phyloP scores from a whole-genome alignment of 2,797 vertebrate genomes.

The Buphagus erythrorhynchus region DNA sequence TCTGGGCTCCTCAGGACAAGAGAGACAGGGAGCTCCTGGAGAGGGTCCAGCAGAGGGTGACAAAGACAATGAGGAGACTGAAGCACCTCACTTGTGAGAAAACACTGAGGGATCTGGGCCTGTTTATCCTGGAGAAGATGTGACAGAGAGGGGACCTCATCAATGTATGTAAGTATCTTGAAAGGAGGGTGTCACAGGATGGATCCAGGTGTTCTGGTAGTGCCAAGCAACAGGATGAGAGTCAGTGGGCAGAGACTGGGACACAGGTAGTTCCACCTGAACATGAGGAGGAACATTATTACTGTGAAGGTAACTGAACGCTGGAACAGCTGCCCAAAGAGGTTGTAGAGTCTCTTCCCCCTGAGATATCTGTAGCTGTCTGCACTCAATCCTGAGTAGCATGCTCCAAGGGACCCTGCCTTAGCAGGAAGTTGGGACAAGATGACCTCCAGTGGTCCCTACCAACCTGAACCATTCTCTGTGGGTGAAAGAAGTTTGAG shows the following conservation, averaged over 20 bases:
- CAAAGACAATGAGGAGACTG: neutral
- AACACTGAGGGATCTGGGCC: neutral
- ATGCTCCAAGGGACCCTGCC: fast-evolving
- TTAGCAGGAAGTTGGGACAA: neutral
- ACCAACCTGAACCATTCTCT: neutral
- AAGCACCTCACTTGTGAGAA: neutral
- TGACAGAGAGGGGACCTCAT: neutral
- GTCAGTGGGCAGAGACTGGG: neutral
- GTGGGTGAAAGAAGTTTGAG: neutral
- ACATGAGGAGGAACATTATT: neutral
- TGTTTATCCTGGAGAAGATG: neutral
- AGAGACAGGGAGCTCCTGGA: neutral
- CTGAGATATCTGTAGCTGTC: neutral
- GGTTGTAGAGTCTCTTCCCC: neutral
- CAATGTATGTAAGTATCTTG: neutral
- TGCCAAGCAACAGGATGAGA: neutral
- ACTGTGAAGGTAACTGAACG: neutral
- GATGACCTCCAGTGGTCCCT: neutral
- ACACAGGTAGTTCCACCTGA: neutral
- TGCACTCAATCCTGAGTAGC: neutral
- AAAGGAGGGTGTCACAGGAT: neutral
- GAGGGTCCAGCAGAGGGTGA: neutral
- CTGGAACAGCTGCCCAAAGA: neutral
- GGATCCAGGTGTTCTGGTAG: neutral
- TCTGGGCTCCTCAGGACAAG: neutral